Evolutionary conservation across 2,888 invertebrate genomes (phyloP), one percentile per base, ranked within the genome.

Genomic region (Eupithecia tripunctaria): DNA sequence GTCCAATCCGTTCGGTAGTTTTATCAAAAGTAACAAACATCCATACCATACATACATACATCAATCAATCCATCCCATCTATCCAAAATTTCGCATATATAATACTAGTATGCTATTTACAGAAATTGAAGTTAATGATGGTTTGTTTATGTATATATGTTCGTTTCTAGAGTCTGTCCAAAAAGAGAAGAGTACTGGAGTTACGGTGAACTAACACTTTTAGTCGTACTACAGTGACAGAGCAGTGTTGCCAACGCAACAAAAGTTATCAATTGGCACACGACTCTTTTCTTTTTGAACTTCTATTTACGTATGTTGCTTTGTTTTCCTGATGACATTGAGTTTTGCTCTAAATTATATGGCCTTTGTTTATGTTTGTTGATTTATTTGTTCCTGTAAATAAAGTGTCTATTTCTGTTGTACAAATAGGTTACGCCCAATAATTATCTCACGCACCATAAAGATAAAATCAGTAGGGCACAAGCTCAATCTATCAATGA

Each of bases 401-500:
- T 60, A 43, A 65, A 59, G 36, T 66, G 47, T 63, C 60, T 14
- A 66, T 62, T n/a, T 59, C 21, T 68, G 56, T 21, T 72, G 15
- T 64, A 68, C 32, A 65, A 60, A 70, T 63, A 67, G 36, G 21
- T 27, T 29, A 74, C 60, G 67, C 69, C 68, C 63, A 71, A 69
- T 74, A 43, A 72, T 69, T 67, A 75, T 65, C 64, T 70, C 60
- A 64, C 67, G 60, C 67, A 70, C 68, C 63, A 62, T 72, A 60
- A 63, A 76, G 77, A 75, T 77, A 83, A 21, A 69, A 85, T 78
- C 79, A 41, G 73, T 68, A 78, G 79, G 78, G 80, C 87, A 12
- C 25, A 86, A 5, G 36, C 86, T 86, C 88, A 86, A 89, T 90
- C 86, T 85, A 88, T 90, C 89, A 90, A 80, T 70, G 78, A 72